phyloP scores from a whole-genome alignment of 2,888 invertebrate species.

The Syrista parreyssii region DNA sequence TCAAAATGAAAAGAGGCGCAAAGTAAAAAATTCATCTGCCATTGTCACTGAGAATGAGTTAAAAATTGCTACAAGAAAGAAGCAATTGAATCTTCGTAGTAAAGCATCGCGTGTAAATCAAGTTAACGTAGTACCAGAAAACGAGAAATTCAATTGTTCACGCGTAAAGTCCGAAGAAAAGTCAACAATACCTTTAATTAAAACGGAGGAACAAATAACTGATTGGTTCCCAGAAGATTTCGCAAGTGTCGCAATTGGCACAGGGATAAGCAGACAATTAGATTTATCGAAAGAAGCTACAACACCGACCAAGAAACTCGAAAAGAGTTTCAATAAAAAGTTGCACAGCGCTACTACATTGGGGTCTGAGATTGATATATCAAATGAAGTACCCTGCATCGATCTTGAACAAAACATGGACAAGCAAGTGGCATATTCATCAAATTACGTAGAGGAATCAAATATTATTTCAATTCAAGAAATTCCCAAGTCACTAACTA shows the following conservation, averaged over 20 bases:
- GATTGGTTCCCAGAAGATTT: neutral
- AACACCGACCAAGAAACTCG: no score
- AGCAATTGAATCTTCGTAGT: neutral
- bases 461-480: neutral
- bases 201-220: neutral
- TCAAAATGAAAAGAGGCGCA: neutral
- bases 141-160: neutral
- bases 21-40: neutral
- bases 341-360: neutral
- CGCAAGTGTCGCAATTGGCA: neutral
- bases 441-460: neutral
- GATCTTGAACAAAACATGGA: neutral
- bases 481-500: neutral
- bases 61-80: neutral
- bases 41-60: neutral
- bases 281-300: neutral
- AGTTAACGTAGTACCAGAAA: neutral
- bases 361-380: neutral
- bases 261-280: neutral
- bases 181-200: neutral
- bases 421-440: neutral
- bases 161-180: neutral
- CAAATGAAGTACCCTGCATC: neutral
- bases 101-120: neutral
- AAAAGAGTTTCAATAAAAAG: no score